Evolutionary conservation across 2,797 vertebrate species (phyloP).

Genomic region (Hydrophis major): DNA sequence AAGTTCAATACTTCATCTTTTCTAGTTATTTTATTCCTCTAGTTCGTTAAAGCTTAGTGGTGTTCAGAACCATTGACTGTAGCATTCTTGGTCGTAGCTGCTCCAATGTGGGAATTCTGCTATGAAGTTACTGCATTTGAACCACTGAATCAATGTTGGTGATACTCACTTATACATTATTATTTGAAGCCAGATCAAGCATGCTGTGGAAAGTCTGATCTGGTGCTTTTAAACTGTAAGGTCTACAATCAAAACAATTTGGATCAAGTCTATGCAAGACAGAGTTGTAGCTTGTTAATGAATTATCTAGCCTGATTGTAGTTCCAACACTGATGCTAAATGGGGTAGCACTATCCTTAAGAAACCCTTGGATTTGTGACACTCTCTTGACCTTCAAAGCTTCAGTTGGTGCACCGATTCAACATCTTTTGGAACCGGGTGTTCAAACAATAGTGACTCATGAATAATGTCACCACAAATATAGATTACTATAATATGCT

Average conservation of each 20-base stretch:
- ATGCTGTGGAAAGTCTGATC: not conserved
- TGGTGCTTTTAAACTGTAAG: not conserved
- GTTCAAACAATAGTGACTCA: not conserved
- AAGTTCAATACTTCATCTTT: not conserved
- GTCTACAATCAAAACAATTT: not conserved
- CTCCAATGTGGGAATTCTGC: not conserved
- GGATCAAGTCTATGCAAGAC: not conserved
- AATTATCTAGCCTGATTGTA: not conserved
- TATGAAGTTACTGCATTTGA: not conserved
- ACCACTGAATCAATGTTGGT: not conserved
- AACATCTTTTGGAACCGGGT: not conserved
- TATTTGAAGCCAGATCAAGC: not conserved
- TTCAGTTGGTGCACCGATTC: not conserved
- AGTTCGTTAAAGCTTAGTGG: not conserved
- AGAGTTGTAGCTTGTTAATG: not conserved
- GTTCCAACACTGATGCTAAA: not conserved
- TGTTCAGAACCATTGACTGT: not conserved
- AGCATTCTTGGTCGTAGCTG: not conserved
- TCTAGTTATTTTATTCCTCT: not conserved
- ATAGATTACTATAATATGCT: not conserved
- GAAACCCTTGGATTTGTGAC: not conserved
- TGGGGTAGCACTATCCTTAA: not conserved
- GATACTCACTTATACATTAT: not conserved
- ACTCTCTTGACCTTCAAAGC: not conserved
- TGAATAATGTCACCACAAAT: not conserved